Evolutionary conservation across 2,888 invertebrate species (phyloP).

Genomic region (Cataglyphis cursor): DNA sequence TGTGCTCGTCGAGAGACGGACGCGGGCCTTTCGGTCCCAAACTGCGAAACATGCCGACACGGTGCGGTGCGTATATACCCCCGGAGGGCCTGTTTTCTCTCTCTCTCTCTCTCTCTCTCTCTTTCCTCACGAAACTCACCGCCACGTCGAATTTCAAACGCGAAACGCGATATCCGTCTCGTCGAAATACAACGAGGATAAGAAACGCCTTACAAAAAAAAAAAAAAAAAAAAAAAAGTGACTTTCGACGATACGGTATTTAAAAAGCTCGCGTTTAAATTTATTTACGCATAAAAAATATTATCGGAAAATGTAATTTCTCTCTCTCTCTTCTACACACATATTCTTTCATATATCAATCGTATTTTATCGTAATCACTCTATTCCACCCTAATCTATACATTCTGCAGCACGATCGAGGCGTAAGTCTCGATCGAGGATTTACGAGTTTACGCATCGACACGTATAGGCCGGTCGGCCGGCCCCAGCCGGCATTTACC

Average conservation of each 20-base stretch:
- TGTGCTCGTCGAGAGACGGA: constrained; percentile 76
- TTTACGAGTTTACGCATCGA: constrained; percentile 53
- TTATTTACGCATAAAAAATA: not conserved
- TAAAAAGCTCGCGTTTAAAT: not conserved
- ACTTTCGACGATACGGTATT: not conserved
- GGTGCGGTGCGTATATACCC: constrained; percentile 60
- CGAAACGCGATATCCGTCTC: constrained; percentile 74
- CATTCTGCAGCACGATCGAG: not conserved
- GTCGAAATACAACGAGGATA: not conserved
- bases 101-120: not conserved
- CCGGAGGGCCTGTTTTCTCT: constrained; percentile 67
- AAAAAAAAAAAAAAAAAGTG: not conserved
- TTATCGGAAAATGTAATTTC: not conserved
- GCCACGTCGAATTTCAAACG: constrained; percentile 61
- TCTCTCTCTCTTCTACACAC: not conserved
- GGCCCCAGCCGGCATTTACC: constrained; percentile 70
- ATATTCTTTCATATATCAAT: not conserved
- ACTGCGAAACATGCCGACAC: constrained; percentile 79
- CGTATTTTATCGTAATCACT: not conserved
- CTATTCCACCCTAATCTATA: not conserved
- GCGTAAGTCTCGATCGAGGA: constrained; percentile 31
- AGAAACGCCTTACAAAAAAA: not conserved
- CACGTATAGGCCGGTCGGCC: constrained; percentile 40
- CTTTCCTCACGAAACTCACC: constrained; percentile 68
- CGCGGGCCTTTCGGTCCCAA: constrained; percentile 70